Evolutionary conservation across 2,113 vertebrate species (phyloP).

Genomic region (Percopsis transmontana): DNA sequence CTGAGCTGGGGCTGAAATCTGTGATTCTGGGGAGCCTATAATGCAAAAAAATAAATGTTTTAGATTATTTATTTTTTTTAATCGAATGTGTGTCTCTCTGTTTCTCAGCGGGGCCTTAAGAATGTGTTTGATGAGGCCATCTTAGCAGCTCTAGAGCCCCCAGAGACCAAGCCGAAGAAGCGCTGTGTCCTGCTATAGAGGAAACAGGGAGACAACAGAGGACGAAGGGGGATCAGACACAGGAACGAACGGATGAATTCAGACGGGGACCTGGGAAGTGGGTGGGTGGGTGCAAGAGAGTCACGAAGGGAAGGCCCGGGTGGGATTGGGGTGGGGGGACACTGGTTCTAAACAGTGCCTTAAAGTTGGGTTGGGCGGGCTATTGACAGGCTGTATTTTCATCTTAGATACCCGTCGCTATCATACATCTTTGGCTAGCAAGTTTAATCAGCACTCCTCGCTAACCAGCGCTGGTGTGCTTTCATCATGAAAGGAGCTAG

Average conservation of each 20-base stretch:
- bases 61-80: too few species aligned
- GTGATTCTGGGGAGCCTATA: too few species aligned
- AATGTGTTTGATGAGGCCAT: constrained; percentile 80
- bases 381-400: constrained; percentile 24
- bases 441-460: constrained; percentile 30
- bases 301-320: not conserved
- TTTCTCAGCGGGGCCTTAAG: constrained; percentile 71
- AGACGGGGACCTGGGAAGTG: not conserved
- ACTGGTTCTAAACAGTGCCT: constrained; percentile 61
- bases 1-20: too few species aligned
- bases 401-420: constrained; percentile 3
- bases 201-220: not conserved
- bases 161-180: constrained; percentile 76
- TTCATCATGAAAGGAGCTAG: constrained; percentile 24
- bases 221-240: not conserved
- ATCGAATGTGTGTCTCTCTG: not conserved
- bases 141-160: constrained; percentile 77
- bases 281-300: constrained; percentile 9
- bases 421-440: constrained; percentile 40
- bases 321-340: constrained; percentile 10
- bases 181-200: constrained; percentile 73
- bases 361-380: constrained; percentile 43
- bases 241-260: not conserved
- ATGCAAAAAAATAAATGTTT: too few species aligned
- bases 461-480: constrained; percentile 17